These are phyloP conservation scores for Epistrophe grossulariae DNA, from an alignment of 2,888 invertebrate genomes.

Conservation along the genomic window DNA sequence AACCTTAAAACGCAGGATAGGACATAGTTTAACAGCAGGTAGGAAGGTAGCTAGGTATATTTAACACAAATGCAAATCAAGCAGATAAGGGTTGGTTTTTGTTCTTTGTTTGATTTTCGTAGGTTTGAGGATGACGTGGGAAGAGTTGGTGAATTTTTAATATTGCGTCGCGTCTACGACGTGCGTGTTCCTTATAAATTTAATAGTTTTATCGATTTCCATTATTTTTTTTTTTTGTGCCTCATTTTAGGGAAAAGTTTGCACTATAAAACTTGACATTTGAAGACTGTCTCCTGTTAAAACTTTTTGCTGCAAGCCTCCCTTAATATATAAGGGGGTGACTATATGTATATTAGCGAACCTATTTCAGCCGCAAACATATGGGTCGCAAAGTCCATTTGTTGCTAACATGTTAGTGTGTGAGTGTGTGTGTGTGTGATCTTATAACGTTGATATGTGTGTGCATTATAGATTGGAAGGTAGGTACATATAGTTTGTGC, in stretches of 20 bases:
- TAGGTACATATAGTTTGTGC: conserved; percentile 19
- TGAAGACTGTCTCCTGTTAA: background rate
- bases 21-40: conserved; percentile 7
- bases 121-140: background rate
- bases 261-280: conserved; percentile 13
- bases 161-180: conserved; percentile 21
- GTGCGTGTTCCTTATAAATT: background rate
- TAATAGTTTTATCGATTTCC: background rate
- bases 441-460: background rate
- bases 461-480: too few species aligned
- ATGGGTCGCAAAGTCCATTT: conserved; percentile 47
- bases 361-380: conserved; percentile 44
- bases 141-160: background rate
- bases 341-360: background rate
- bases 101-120: background rate
- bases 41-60: conserved; percentile 4
- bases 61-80: background rate
- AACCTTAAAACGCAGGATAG: conserved; percentile 18
- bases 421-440: conserved; percentile 9
- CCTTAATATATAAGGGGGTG: background rate
- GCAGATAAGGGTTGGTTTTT: conserved; percentile 24
- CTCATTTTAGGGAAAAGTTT: background rate
- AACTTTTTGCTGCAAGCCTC: conserved; percentile 13
- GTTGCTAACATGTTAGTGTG: conserved; percentile 2
- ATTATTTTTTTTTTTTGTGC: background rate